A percentile compares a stretch with the other conserved stretches of the same genome.
Evolutionary conservation across 2,113 vertebrate species (phyloP).

Genomic region (Macquaria ambigua): DNA sequence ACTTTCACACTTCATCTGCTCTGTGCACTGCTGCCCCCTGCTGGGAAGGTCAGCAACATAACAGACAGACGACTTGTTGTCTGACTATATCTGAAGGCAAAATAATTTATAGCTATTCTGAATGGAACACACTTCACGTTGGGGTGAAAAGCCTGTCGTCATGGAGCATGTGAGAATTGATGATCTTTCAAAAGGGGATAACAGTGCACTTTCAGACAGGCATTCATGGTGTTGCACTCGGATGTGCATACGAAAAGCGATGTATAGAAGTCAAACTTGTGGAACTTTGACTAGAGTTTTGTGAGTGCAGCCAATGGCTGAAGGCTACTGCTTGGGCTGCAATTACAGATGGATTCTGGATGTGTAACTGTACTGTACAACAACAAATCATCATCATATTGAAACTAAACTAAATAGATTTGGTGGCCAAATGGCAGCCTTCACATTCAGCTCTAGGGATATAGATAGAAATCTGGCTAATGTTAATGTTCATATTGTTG

Average conservation of each 20-base stretch:
- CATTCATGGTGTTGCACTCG: background rate
- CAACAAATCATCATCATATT: background rate
- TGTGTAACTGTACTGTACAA: background rate
- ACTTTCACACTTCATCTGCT: background rate
- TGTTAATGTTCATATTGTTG: no score
- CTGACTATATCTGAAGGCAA: background rate
- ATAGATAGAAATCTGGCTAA: no score
- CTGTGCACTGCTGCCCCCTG: slow-evolving; percentile 16
- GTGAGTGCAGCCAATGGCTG: background rate
- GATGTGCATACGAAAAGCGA: no score
- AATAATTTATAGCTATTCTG: background rate
- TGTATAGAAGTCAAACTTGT: background rate
- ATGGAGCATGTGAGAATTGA: background rate
- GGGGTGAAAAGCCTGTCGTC: background rate
- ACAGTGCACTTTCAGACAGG: background rate
- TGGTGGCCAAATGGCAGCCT: no score
- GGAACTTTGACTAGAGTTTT: background rate
- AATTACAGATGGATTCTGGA: background rate
- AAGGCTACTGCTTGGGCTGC: background rate
- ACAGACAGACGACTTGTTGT: background rate
- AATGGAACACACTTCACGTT: background rate
- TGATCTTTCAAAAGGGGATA: background rate
- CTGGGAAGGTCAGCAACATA: background rate
- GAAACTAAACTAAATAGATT: no score
- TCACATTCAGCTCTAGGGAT: no score